Conservation (phyloP, 2,113 vertebrate species). For the Pontoporia blainvillei region DNA sequence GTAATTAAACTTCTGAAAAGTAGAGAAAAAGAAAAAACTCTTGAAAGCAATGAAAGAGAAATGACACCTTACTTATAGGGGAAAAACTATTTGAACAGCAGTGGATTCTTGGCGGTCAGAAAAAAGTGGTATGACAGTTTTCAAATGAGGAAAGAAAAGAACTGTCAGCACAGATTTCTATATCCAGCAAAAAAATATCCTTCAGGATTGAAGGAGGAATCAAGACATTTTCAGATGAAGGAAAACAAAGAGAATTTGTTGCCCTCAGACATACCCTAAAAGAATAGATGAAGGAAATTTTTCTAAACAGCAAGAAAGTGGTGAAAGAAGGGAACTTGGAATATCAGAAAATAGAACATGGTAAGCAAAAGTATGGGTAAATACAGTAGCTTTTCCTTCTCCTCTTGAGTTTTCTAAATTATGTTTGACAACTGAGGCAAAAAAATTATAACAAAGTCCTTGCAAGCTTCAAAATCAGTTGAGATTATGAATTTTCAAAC, state of each 20-base stretch:
- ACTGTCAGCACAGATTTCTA: background rate
- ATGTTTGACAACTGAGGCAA: background rate
- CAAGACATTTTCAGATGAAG: background rate
- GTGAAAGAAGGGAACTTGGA: background rate
- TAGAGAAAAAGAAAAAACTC: background rate
- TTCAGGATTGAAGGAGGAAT: background rate
- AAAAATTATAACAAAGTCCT: background rate
- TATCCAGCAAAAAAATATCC: background rate
- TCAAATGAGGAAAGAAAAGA: background rate
- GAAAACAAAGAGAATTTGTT: background rate
- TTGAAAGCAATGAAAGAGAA: background rate
- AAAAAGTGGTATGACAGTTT: background rate
- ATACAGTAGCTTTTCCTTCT: background rate
- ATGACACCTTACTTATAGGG: background rate
- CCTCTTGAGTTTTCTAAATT: background rate
- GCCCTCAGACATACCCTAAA: background rate
- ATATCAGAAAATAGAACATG: background rate
- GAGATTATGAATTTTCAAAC: background rate
- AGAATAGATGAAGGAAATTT: background rate
- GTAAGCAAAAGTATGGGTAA: background rate
- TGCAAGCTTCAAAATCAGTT: background rate
- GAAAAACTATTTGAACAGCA: background rate
- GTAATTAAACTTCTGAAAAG: background rate
- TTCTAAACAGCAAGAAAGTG: background rate
- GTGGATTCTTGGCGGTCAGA: background rate